Evolutionary conservation across 2,113 vertebrate species (phyloP), one percentile per base, ranked within the genome.

Genomic region (Embiotoca jacksoni): DNA sequence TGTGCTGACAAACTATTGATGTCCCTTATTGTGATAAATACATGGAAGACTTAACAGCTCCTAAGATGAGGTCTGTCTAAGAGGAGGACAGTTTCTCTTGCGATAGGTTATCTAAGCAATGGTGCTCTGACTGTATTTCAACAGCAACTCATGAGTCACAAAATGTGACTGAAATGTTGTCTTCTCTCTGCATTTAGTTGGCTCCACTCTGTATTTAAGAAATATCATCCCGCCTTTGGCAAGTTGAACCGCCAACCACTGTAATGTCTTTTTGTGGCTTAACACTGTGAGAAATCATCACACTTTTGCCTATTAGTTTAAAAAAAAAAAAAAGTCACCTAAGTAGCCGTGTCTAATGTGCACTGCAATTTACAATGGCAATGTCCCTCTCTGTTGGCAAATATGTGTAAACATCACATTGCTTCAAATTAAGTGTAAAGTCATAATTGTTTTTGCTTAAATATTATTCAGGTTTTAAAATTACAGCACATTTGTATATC

Each of bases 161-260:
- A 44, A 53, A 14, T 58, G 63, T 58, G 58, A 65, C 59, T 47
- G 70, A 65, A 50, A 32, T 59, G 50, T 52, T 9, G 44, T 70
- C 35, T 65, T 31, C 32, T 44, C 41, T 23, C 9, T 46, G n/a
- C 13, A 23, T 33, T 31, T 36, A 58, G 58, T 36, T 11, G 33
- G 61, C 52, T 70, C 30, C 1, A 0, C 11, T 10, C 66, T 60
- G 7, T 23, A 2, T 63, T 7, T 36, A 35, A 58, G 65, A 58
- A 70, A 57, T 62, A 49, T 46, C 73, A 50, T 16, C 16, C 39
- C 33, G 0, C 47, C 41, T 55, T 13, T 23, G 36, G 0, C 39
- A 14, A 47, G 23, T 46, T 0, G 6, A 75, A 71, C 66, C 14
- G 15, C 16, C 0, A 36, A 1, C 37, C 0, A 63, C 54, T 69